phyloP scores from a whole-genome alignment of 1,140 invertebrate genomes.

The Drosophila setifemur region DNA sequence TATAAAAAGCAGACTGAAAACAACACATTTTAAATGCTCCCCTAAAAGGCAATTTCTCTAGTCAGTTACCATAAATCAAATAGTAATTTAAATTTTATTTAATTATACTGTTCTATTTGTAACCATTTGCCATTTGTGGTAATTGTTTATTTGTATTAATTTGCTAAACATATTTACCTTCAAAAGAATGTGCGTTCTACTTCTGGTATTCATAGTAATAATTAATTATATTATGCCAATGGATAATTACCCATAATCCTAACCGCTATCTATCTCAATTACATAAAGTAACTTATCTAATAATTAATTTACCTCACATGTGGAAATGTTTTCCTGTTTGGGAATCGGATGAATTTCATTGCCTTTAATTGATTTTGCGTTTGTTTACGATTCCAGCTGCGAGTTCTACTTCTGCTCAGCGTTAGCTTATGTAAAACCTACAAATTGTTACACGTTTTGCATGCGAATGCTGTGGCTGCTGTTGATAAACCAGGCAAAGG shows the following conservation, averaged over 20 bases:
- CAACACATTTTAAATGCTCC: background rate
- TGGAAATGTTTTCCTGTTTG: background rate
- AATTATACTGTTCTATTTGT: too few relatives aligned
- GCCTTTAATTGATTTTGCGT: slow-evolving; percentile 41
- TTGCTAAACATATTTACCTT: too few relatives aligned
- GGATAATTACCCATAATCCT: too few relatives aligned
- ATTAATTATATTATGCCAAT: too few relatives aligned
- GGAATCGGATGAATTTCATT: slow-evolving; percentile 26
- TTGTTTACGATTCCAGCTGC: slow-evolving; percentile 40
- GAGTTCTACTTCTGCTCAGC: slow-evolving; percentile 51
- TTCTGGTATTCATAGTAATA: too few relatives aligned
- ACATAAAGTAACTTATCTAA: background rate
- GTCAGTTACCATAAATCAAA: too few relatives aligned
- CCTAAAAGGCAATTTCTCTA: too few relatives aligned
- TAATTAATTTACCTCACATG: background rate
- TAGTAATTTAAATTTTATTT: background rate
- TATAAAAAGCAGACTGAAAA: background rate
- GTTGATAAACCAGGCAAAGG: slow-evolving; percentile 60
- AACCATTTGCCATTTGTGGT: too few relatives aligned
- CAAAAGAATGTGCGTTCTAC: too few relatives aligned
- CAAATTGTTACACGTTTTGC: slow-evolving; percentile 70
- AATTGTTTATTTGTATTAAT: too few relatives aligned
- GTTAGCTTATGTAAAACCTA: slow-evolving; percentile 61
- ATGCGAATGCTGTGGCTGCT: slow-evolving; percentile 48
- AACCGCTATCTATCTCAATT: too few relatives aligned